phyloP scores from a whole-genome alignment of 1,140 invertebrate genomes.

The Leptinotarsa texana region DNA sequence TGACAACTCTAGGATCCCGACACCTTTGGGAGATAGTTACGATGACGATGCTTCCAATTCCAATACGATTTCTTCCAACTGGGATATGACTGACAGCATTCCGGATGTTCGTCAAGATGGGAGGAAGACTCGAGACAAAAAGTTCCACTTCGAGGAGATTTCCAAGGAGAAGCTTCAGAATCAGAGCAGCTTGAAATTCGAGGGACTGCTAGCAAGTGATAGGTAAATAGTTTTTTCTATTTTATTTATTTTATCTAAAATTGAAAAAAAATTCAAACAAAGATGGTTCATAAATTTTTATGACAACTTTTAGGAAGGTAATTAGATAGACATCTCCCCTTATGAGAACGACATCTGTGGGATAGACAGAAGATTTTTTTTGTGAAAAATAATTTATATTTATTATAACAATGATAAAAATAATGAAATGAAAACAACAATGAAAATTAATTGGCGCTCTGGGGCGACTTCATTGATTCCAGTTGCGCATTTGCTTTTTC shows the following conservation, averaged over 20 bases:
- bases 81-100: conserved; percentile 37
- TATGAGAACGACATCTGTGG: no score
- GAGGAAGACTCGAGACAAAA: background rate
- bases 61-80: conserved; percentile 49
- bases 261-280: no score
- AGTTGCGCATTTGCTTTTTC: no score
- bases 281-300: no score
- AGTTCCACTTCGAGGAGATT: conserved; percentile 27
- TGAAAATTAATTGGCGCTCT: no score
- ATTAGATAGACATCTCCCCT: no score
- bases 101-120: conserved; percentile 1
- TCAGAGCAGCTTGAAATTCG: background rate
- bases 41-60: conserved; percentile 51
- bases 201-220: background rate
- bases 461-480: no score
- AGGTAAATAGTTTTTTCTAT: background rate
- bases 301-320: no score
- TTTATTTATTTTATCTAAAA: background rate
- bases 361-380: no score
- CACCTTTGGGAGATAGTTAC: conserved; percentile 50
- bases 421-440: no score
- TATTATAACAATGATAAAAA: no score
- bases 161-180: conserved; percentile 10
- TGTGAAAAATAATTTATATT: no score
- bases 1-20: conserved; percentile 44